These are phyloP conservation scores for Spizaetus ornatus DNA, from an alignment of 2,113 vertebrate genomes.

Conservation along the genomic window DNA sequence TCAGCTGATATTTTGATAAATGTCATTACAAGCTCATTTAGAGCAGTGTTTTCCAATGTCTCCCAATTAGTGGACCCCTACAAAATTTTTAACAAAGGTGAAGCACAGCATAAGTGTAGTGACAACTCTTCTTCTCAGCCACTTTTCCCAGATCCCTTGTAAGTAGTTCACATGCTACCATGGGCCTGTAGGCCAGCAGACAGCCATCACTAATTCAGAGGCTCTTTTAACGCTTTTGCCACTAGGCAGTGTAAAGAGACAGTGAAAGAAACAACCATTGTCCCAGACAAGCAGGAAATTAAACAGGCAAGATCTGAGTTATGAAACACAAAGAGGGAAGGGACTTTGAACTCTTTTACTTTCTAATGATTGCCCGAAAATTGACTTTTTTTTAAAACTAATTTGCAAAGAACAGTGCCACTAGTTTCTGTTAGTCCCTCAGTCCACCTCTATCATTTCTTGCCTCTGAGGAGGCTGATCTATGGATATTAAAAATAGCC, in stretches of 20 bases:
- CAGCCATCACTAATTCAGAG: neutral
- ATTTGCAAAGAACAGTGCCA: neutral
- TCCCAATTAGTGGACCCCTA: neutral
- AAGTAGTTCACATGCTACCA: neutral
- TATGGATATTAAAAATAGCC: neutral
- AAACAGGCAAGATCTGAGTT: neutral
- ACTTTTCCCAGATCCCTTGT: neutral
- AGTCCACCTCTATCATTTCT: neutral
- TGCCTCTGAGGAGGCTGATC: neutral
- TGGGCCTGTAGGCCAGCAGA: neutral
- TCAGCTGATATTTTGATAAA: neutral
- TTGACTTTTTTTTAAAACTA: neutral
- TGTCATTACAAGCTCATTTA: neutral
- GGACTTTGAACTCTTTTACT: neutral
- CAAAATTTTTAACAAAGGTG: neutral
- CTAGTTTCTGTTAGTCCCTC: neutral
- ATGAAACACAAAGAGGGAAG: neutral
- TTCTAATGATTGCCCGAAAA: neutral
- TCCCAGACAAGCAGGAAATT: neutral
- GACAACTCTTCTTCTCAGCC: neutral
- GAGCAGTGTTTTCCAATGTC: neutral
- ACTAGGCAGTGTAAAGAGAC: neutral
- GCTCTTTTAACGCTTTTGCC: neutral
- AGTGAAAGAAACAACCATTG: neutral
- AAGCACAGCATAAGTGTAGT: neutral